Percentiles rank a stretch among this genome's conserved stretches.
phyloP scores from a whole-genome alignment of 2,113 vertebrate genomes.

The Odontesthes bonariensis region DNA sequence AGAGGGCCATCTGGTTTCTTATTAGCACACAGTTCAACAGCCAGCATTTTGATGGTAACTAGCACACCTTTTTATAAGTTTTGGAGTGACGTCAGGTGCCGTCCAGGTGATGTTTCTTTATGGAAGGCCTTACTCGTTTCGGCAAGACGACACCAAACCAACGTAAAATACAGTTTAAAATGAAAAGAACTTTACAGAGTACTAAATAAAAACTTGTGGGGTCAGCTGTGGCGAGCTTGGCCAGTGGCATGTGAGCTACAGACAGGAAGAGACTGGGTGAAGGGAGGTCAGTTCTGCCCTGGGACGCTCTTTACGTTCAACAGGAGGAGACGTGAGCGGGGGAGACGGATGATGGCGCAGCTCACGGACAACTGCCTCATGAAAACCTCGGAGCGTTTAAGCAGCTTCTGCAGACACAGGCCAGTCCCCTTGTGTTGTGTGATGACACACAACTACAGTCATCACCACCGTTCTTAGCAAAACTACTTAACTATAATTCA shows the following conservation, averaged over 20 bases:
- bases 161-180: too few relatives aligned
- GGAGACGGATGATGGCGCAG: conserved; percentile 2
- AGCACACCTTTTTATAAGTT: too few relatives aligned
- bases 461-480: not conserved
- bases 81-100: too few relatives aligned
- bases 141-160: too few relatives aligned
- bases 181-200: too few relatives aligned
- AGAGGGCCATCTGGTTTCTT: too few relatives aligned
- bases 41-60: too few relatives aligned
- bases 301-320: not conserved
- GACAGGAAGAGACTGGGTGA: not conserved
- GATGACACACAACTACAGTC: not conserved
- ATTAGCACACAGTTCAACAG: too few relatives aligned
- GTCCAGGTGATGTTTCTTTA: too few relatives aligned
- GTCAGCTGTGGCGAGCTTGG: not conserved
- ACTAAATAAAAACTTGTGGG: not conserved
- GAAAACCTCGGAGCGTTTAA: not conserved
- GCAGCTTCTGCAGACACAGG: not conserved
- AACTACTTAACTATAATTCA: not conserved
- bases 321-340: not conserved
- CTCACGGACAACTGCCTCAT: not conserved
- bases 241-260: not conserved
- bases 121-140: too few relatives aligned
- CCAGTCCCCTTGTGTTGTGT: not conserved
- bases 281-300: not conserved